Percentiles rank a stretch among this genome's conserved stretches.
phyloP scores from a whole-genome alignment of 1,140 invertebrate genomes.

The Hypothenemus hampei region DNA sequence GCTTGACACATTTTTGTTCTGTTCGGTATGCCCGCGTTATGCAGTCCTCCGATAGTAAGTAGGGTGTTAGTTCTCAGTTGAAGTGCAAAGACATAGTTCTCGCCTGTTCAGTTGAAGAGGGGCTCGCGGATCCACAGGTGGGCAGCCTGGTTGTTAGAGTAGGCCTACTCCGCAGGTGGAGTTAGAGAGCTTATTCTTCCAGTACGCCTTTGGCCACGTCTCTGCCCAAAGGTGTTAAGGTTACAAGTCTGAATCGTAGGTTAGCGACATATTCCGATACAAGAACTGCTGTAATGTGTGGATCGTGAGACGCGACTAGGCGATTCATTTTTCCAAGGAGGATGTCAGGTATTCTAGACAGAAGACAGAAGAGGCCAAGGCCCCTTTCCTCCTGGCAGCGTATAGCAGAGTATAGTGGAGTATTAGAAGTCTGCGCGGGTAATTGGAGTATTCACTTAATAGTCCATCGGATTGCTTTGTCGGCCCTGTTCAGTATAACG shows the following conservation, averaged over 20 bases:
- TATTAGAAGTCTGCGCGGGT: neutral
- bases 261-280: neutral
- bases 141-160: neutral
- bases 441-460: neutral
- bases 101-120: neutral
- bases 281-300: neutral
- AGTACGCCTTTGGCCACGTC: neutral
- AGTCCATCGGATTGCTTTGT: neutral
- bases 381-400: neutral
- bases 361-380: neutral
- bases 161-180: neutral
- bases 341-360: no score
- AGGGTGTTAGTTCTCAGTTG: neutral
- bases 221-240: neutral
- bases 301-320: neutral
- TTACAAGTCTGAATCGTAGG: neutral
- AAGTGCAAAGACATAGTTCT: neutral
- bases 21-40: neutral
- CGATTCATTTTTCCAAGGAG: neutral
- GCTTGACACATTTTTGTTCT: neutral
- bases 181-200: neutral
- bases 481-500: neutral
- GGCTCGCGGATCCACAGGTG: neutral
- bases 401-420: neutral
- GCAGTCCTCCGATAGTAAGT: neutral